Percentiles rank a stretch among this genome's conserved stretches.
Evolutionary conservation across 2,888 invertebrate genomes (phyloP).

Genomic region (Periphyllus acericola): DNA sequence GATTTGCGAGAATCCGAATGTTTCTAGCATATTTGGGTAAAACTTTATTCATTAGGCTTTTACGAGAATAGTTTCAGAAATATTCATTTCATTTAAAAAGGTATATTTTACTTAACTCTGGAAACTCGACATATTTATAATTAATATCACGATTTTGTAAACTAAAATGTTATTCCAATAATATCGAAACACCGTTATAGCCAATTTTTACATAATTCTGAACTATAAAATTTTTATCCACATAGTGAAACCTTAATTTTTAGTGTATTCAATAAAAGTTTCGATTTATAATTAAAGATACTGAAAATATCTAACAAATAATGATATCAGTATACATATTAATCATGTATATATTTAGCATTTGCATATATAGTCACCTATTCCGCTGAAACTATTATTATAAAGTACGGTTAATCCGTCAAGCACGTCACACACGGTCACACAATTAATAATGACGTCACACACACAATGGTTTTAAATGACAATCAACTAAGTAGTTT

Average conservation of each 20-base stretch:
- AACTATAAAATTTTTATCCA: neutral
- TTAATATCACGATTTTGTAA: neutral
- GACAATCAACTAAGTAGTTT: slow-evolving; percentile 17
- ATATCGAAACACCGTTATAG: neutral
- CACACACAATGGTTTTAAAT: slow-evolving; percentile 23
- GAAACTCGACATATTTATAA: neutral
- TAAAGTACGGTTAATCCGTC: slow-evolving; percentile 26
- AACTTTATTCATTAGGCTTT: slow-evolving; percentile 21
- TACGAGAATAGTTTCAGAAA: slow-evolving; percentile 4
- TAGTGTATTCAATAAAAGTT: neutral
- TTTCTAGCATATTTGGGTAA: slow-evolving; percentile 7
- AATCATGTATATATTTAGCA: no score
- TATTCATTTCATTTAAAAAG: slow-evolving; percentile 13
- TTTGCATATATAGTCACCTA: neutral
- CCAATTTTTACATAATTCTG: neutral
- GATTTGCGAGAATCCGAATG: neutral
- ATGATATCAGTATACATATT: no score
- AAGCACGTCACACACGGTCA: slow-evolving; percentile 13
- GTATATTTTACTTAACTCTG: neutral
- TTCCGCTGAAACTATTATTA: neutral
- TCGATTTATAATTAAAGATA: neutral
- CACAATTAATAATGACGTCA: slow-evolving; percentile 24
- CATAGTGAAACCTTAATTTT: neutral
- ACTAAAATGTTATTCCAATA: neutral
- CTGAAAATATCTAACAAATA: no score